Percentiles rank a stretch among this genome's conserved stretches.
Evolutionary conservation across 2,113 vertebrate species (phyloP).

Genomic region (Eubucco bourcierii): DNA sequence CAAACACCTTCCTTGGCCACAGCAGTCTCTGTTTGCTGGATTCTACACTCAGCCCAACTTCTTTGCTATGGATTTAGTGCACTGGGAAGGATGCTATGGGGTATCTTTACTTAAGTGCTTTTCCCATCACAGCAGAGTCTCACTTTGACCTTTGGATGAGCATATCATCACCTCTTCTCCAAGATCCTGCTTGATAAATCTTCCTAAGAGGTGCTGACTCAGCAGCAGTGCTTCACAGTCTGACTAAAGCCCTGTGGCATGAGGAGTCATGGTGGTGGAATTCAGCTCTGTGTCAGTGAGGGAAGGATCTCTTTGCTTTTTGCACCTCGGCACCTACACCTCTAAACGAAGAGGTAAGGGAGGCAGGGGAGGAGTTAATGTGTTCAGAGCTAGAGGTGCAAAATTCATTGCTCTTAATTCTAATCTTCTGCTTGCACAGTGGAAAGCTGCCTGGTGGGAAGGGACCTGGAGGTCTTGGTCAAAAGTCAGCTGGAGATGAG

Average conservation of each 20-base stretch:
- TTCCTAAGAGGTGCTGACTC: not conserved
- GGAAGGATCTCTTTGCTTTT: not conserved
- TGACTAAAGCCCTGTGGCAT: not conserved
- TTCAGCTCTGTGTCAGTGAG: not conserved
- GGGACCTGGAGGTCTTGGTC: too few relatives aligned
- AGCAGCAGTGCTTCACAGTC: not conserved
- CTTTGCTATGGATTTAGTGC: not conserved
- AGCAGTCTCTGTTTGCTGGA: fast-evolving
- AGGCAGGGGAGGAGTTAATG: not conserved
- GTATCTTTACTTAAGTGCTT: not conserved
- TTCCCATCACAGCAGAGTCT: not conserved
- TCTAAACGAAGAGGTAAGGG: not conserved
- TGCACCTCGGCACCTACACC: not conserved
- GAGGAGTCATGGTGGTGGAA: fast-evolving
- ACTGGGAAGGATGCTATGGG: not conserved
- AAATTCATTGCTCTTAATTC: too few relatives aligned
- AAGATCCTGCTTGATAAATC: not conserved
- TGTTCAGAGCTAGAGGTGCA: not conserved
- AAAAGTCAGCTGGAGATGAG: too few relatives aligned
- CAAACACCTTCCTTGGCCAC: not conserved
- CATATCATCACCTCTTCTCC: too few relatives aligned
- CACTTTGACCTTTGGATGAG: not conserved
- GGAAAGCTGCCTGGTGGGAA: too few relatives aligned
- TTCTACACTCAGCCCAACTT: not conserved
- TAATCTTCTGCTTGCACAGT: not conserved